phyloP scores from a whole-genome alignment of 2,797 vertebrate genomes.

The Chiloscyllium punctatum region DNA sequence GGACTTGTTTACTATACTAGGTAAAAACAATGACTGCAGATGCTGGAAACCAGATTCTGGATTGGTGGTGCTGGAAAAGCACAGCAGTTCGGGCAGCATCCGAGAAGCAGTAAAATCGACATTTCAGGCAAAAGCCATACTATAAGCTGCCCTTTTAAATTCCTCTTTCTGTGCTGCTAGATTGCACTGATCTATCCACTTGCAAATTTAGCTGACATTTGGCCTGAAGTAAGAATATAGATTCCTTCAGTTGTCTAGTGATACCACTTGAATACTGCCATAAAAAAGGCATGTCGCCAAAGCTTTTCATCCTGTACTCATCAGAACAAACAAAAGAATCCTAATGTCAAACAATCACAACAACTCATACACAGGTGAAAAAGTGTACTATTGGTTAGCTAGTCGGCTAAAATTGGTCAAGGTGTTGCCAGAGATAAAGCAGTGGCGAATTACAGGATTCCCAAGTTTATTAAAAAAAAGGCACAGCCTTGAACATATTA shows the following conservation, averaged over 20 bases:
- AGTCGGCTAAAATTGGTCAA: not conserved
- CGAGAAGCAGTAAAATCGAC: no score
- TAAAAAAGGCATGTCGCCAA: no score
- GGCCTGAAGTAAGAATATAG: not conserved
- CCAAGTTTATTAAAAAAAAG: not conserved
- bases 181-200: not conserved
- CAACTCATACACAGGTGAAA: not conserved
- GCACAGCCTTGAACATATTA: not conserved
- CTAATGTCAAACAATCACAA: not conserved
- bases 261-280: no score
- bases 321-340: not conserved
- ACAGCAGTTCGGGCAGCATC: no score
- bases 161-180: not conserved
- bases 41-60: no score
- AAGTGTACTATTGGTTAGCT: not conserved
- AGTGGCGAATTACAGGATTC: not conserved
- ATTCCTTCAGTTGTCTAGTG: no score
- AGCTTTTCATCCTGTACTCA: not conserved
- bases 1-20: no score
- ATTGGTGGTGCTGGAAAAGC: no score
- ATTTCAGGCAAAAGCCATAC: not conserved
- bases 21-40: no score
- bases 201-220: not conserved
- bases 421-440: not conserved
- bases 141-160: not conserved